phyloP scores from a whole-genome alignment of 1,140 invertebrate species.

The Carposina sasakii region DNA sequence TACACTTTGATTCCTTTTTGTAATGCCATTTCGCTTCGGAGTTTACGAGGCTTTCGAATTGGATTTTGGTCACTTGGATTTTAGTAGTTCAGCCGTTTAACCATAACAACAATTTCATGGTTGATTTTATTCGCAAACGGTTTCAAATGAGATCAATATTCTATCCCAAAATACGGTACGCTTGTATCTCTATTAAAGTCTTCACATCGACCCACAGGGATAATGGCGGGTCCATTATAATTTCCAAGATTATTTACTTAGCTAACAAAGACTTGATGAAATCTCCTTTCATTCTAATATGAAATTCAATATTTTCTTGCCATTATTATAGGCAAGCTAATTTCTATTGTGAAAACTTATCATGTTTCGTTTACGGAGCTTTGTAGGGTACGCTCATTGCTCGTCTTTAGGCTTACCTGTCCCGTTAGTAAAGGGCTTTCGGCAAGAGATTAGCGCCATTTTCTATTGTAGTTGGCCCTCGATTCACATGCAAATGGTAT shows the following conservation, averaged over 20 bases:
- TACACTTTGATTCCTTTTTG: conserved; percentile 60
- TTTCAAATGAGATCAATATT: too few species aligned
- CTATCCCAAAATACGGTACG: too few species aligned
- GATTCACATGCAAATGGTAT: conserved; percentile 61
- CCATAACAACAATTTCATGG: too few species aligned
- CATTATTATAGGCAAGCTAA: conserved; percentile 33
- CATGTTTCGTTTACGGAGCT: conserved; percentile 43
- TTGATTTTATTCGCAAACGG: too few species aligned
- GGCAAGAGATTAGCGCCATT: conserved; percentile 33
- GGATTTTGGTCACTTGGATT: conserved; percentile 19
- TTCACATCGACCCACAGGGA: too few species aligned
- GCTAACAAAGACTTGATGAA: conserved; percentile 23
- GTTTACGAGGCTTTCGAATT: conserved; percentile 33
- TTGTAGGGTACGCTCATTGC: conserved; percentile 17
- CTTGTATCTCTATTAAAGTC: too few species aligned
- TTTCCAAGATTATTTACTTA: too few species aligned
- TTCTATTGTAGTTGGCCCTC: conserved; percentile 43
- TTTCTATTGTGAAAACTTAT: conserved; percentile 53
- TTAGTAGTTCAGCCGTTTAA: too few species aligned
- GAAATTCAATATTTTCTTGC: conserved; percentile 43
- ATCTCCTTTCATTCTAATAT: conserved; percentile 30
- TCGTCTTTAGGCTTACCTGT: conserved; percentile 35
- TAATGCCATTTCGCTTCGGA: conserved; percentile 47
- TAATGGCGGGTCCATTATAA: too few species aligned
- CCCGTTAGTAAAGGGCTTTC: conserved; percentile 18